Conservation (phyloP, 2,888 invertebrate species). For the Cephus runcator region DNA sequence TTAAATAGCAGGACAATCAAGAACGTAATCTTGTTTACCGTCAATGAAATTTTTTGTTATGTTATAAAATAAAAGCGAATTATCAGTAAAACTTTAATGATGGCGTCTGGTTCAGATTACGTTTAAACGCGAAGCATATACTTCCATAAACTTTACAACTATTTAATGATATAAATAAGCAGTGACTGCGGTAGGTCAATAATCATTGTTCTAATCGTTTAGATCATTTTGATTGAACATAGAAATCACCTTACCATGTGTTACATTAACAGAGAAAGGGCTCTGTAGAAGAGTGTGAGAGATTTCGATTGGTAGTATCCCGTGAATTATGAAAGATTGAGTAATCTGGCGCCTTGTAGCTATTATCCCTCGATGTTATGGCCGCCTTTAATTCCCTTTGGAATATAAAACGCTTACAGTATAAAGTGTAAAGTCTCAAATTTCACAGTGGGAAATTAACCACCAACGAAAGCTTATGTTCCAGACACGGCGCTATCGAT, state of each 20-base stretch:
- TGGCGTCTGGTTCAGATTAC: slow-evolving; percentile 24
- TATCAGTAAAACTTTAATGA: slow-evolving; percentile 14
- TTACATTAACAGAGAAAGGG: background rate
- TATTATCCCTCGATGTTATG: background rate
- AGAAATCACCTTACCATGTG: background rate
- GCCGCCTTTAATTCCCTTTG: background rate
- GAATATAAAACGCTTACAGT: background rate
- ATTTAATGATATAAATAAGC: background rate
- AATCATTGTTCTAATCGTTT: background rate
- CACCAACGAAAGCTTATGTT: background rate
- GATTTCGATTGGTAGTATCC: background rate
- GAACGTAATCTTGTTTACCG: background rate
- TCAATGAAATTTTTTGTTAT: background rate
- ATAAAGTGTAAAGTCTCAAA: background rate
- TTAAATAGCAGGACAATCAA: background rate
- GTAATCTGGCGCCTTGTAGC: background rate
- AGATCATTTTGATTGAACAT: background rate
- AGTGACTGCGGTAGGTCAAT: slow-evolving; percentile 19
- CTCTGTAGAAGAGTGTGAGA: background rate
- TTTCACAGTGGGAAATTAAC: background rate
- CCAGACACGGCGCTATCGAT: background rate
- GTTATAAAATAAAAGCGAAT: background rate
- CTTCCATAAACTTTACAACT: background rate
- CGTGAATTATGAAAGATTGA: background rate
- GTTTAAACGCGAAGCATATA: background rate